Percentiles rank a stretch among this genome's conserved stretches.
These are phyloP conservation scores for Planiliza haematocheilus DNA, from an alignment of 2,113 vertebrate genomes.

Conservation along the genomic window DNA sequence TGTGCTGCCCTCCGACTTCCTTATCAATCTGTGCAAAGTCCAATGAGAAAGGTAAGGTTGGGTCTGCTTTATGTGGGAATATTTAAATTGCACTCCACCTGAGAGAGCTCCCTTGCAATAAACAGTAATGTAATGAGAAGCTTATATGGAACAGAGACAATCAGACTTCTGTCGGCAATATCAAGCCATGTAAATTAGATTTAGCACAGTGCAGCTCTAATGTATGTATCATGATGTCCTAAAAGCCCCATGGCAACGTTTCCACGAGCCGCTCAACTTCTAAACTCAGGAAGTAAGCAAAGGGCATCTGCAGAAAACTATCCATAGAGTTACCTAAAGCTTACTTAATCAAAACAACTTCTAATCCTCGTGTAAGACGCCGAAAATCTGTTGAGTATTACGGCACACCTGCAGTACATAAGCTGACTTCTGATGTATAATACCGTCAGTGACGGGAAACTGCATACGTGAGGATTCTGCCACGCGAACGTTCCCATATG, in stretches of 20 bases:
- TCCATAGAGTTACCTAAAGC: slow-evolving; percentile 50
- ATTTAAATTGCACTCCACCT: slow-evolving; percentile 3
- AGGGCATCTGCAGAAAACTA: slow-evolving; percentile 45
- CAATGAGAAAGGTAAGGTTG: background rate
- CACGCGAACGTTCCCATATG: slow-evolving; percentile 56
- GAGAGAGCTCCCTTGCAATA: slow-evolving; percentile 9
- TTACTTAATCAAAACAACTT: slow-evolving; percentile 68
- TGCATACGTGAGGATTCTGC: slow-evolving; percentile 36
- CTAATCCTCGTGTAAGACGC: slow-evolving; percentile 72
- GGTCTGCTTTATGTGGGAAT: background rate
- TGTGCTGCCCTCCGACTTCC: too few species aligned
- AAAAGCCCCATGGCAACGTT: slow-evolving; percentile 22
- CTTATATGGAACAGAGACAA: slow-evolving; percentile 25
- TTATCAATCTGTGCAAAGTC: too few species aligned
- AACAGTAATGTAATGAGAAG: slow-evolving; percentile 31
- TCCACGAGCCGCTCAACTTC: slow-evolving; percentile 41
- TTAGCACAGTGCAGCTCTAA: slow-evolving; percentile 23
- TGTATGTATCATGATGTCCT: background rate
- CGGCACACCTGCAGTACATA: slow-evolving; percentile 67
- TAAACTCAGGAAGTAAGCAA: slow-evolving; percentile 57
- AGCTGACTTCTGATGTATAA: slow-evolving; percentile 65
- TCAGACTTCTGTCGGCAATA: slow-evolving; percentile 20
- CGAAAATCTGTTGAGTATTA: slow-evolving; percentile 64
- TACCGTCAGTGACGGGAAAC: slow-evolving; percentile 47
- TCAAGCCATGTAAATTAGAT: slow-evolving; percentile 38